phyloP scores from a whole-genome alignment of 2,113 vertebrate species.

The Formicarius rufipectus region DNA sequence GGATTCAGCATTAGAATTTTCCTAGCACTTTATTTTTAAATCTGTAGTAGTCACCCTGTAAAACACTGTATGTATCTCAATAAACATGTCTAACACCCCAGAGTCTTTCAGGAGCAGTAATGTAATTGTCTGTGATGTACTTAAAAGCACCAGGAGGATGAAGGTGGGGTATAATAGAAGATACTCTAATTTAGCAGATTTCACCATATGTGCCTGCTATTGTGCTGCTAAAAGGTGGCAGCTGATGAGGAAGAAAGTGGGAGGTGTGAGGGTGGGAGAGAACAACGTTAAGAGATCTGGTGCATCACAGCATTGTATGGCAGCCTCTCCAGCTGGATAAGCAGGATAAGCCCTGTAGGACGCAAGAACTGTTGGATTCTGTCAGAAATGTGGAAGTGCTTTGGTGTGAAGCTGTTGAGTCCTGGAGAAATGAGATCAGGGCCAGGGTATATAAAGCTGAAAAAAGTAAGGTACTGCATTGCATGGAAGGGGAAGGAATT shows the following conservation, averaged over 20 bases:
- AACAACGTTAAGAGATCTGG: background rate
- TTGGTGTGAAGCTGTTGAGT: background rate
- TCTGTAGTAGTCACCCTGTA: background rate
- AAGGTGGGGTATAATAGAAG: background rate
- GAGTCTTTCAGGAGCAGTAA: background rate
- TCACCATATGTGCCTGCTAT: background rate
- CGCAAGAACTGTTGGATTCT: background rate
- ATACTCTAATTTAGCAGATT: background rate
- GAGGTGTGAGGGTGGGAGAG: background rate
- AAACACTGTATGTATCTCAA: background rate
- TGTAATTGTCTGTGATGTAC: background rate
- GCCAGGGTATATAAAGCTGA: background rate
- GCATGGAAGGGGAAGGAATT: background rate
- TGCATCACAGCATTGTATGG: background rate
- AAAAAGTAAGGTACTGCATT: background rate
- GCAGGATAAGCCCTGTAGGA: background rate
- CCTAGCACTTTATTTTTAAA: background rate
- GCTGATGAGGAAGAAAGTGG: background rate
- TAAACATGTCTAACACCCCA: background rate
- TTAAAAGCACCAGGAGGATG: background rate
- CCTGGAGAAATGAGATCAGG: background rate
- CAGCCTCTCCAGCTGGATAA: background rate
- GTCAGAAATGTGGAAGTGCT: background rate
- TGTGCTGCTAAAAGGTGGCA: background rate
- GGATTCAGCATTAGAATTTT: background rate